Evolutionary conservation across 2,888 invertebrate genomes (phyloP), one percentile per base, ranked within the genome.

Genomic region (Melinaea menophilus): DNA sequence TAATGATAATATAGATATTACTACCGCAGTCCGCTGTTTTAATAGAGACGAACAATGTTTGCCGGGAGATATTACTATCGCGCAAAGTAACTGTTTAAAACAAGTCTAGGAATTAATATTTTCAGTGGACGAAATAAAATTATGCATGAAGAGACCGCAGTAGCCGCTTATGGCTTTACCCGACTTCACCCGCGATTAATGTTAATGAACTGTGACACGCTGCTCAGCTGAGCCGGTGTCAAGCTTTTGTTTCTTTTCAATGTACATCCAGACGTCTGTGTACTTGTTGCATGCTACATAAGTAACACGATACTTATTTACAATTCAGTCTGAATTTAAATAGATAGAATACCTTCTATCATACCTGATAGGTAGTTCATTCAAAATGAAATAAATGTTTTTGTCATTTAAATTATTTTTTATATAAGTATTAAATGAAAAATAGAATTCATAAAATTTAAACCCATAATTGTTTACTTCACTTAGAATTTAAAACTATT

Each of bases 201-300:
- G 88, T 89, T 88, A 87, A 89, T 89, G 89, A 85, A 80, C 80
- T 77, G 85, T 84, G 88, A 84, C 88, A 85, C 84, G 81, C 79
- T 78, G 80, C 75, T 81, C 82, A 79, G 74, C 75, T 77, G 73
- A 72, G 74, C 75, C 74, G 70, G 75, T 75, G 71, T 67, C 71
- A 72, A 74, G 76, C 75, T 78, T 72, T 78, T 74, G 81, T 82
- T 86, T 81, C 85, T 86, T 87, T 86, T 85, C 82, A 86, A 86
- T 87, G 83, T 80, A 82, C 85, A 85, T 86, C 83, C 80, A 78
- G 75, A 76, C 65, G 70, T 72, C 68, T 59, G 60, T 63, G 75
- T 78, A 81, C 84, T 85, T 22, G 22, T 22, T 22, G 22, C 22
- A 22, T 22, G 22, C 22, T 22, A 22, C 22, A 22, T 22, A 22